Evolutionary conservation across 2,797 vertebrate species (phyloP).

Genomic region (Smutsia temminckii): DNA sequence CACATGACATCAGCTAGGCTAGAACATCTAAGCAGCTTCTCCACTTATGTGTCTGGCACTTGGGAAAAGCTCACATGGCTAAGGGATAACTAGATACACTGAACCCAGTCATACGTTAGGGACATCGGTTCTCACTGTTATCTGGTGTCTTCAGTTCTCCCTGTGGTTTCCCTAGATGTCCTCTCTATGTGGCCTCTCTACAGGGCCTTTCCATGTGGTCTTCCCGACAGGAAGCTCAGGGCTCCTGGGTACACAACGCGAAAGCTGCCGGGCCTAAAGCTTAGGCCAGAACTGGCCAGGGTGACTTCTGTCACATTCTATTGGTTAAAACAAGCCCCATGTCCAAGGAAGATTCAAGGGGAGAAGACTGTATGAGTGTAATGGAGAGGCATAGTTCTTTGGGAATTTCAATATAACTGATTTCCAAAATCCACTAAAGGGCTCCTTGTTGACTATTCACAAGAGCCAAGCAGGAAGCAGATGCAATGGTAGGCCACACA

Average conservation of each 20-base stretch:
- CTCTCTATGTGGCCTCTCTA: neutral
- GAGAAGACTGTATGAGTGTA: neutral
- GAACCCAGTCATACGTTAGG: neutral
- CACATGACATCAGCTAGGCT: neutral
- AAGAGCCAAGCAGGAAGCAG: neutral
- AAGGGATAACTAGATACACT: neutral
- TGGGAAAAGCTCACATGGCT: neutral
- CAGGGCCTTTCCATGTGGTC: neutral
- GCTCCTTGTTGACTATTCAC: neutral
- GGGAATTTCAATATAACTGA: neutral
- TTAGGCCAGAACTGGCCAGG: neutral
- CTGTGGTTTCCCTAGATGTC: neutral
- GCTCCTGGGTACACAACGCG: neutral
- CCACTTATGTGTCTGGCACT: neutral
- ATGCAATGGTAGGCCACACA: neutral
- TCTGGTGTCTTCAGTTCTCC: neutral
- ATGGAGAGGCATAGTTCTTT: neutral
- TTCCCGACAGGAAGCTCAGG: neutral
- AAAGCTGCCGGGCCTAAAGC: neutral
- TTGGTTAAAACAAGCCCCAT: neutral
- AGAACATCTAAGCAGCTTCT: neutral
- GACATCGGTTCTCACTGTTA: neutral
- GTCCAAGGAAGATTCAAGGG: neutral
- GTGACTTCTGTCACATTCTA: neutral
- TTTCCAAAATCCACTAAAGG: neutral